A percentile compares a stretch with the other conserved stretches of the same genome.
Conservation (phyloP, 2,797 vertebrate species). For the Brachyrhaphis roseni region DNA sequence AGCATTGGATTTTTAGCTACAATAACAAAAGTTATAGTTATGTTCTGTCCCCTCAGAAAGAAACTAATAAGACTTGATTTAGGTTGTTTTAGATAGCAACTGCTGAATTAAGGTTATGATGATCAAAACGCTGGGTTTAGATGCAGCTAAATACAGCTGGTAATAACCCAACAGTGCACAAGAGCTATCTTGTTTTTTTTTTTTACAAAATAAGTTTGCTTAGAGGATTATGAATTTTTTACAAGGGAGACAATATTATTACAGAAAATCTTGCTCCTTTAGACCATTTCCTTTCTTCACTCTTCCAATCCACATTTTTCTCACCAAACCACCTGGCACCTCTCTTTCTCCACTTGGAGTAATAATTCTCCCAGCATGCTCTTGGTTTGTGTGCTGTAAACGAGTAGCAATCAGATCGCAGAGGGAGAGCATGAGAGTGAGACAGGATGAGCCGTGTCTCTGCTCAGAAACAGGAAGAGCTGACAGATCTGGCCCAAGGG, state of each 20-base stretch:
- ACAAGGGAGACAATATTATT: background rate
- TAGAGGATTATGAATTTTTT: background rate
- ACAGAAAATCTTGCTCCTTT: slow-evolving; percentile 15
- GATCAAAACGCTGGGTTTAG: background rate
- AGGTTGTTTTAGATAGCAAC: background rate
- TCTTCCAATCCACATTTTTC: slow-evolving; percentile 16
- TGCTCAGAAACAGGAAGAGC: slow-evolving; percentile 51
- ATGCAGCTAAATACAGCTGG: background rate
- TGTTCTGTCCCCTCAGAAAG: background rate
- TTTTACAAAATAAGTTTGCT: background rate
- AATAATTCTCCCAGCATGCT: slow-evolving; percentile 76
- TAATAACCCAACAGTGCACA: background rate
- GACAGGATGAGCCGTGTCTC: slow-evolving; percentile 37
- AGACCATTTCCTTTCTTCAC: slow-evolving; percentile 13
- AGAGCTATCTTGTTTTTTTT: background rate
- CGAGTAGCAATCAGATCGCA: slow-evolving; percentile 44
- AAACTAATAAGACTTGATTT: background rate
- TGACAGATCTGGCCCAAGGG: slow-evolving; percentile 60
- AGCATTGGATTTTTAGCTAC: background rate
- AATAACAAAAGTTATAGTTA: background rate
- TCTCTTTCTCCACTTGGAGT: slow-evolving; percentile 62
- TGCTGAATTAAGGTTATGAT: background rate
- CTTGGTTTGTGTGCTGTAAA: slow-evolving; percentile 59
- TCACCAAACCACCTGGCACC: slow-evolving; percentile 44
- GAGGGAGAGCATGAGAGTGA: slow-evolving; percentile 33